phyloP scores from a whole-genome alignment of 2,797 vertebrate genomes.

The Lates japonicus region DNA sequence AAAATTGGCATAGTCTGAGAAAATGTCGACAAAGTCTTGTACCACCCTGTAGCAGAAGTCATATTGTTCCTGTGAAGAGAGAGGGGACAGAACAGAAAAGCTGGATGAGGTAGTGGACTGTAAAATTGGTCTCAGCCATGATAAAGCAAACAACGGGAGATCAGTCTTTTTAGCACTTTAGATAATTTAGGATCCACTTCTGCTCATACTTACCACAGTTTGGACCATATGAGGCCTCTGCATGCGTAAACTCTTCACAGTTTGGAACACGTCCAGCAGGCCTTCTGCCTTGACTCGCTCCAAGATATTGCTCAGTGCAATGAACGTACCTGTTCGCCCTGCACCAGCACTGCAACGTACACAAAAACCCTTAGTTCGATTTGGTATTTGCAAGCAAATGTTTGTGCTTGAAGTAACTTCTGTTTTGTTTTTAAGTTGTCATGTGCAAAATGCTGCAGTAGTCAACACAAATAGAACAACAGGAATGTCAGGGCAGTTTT shows the following conservation, averaged over 20 bases:
- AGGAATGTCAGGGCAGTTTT: not conserved
- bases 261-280: constrained; percentile 97
- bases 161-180: not conserved
- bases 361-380: constrained; percentile 21
- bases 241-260: constrained; percentile 98
- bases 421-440: too few species aligned
- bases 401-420: too few species aligned
- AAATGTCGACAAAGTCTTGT: constrained; percentile 99
- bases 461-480: not conserved
- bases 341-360: constrained; percentile 91
- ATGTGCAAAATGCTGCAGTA: not conserved
- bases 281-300: constrained; percentile 98
- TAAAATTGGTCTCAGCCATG: not conserved
- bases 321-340: constrained; percentile 97
- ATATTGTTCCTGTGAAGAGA: constrained; percentile 93
- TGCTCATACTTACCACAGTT: constrained; percentile 90
- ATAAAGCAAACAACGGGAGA: not conserved
- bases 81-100: not conserved
- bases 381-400: too few species aligned
- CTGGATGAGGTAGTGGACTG: not conserved
- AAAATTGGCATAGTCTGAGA: constrained; percentile 99
- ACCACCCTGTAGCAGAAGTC: constrained; percentile 99
- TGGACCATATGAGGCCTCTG: constrained; percentile 99
- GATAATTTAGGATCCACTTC: not conserved
- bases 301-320: constrained; percentile 98